Evolutionary conservation across 2,797 vertebrate species (phyloP).

Genomic region (Mormyrus proboscirostris): DNA sequence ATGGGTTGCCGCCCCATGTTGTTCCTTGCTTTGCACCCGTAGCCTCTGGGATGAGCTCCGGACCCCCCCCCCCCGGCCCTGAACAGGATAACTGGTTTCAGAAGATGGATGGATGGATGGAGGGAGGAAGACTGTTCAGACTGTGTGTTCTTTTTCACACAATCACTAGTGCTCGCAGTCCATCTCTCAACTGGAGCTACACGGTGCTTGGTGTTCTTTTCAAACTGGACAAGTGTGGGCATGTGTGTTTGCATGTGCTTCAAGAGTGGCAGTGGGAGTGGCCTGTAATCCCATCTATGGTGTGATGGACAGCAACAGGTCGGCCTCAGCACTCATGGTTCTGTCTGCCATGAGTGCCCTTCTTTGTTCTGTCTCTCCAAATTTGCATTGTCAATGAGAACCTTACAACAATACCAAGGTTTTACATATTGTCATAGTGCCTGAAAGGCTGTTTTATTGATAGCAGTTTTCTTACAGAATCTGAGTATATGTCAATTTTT

Average conservation of each 20-base stretch:
- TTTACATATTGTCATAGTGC: conserved; percentile 7
- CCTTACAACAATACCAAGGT: background rate
- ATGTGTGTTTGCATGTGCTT: conserved; percentile 15
- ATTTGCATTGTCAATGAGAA: conserved; percentile 14
- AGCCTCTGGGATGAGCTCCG: background rate
- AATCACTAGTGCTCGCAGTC: background rate
- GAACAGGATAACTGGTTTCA: background rate
- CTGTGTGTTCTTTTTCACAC: background rate
- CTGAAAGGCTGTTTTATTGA: background rate
- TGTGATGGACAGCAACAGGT: conserved; percentile 33
- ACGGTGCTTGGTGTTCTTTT: background rate
- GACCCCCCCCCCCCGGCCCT: background rate
- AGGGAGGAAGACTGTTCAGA: background rate
- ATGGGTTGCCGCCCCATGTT: background rate
- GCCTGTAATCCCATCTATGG: background rate
- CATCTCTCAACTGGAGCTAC: background rate
- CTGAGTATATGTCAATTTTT: background rate
- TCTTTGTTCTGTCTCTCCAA: background rate
- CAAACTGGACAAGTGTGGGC: background rate
- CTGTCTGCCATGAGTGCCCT: background rate
- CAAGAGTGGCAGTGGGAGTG: background rate
- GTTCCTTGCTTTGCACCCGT: background rate
- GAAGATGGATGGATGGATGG: background rate
- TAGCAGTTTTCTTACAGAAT: background rate
- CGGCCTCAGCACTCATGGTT: background rate